Evolutionary conservation across 2,888 invertebrate species (phyloP).

Genomic region (Atethmia centrago): DNA sequence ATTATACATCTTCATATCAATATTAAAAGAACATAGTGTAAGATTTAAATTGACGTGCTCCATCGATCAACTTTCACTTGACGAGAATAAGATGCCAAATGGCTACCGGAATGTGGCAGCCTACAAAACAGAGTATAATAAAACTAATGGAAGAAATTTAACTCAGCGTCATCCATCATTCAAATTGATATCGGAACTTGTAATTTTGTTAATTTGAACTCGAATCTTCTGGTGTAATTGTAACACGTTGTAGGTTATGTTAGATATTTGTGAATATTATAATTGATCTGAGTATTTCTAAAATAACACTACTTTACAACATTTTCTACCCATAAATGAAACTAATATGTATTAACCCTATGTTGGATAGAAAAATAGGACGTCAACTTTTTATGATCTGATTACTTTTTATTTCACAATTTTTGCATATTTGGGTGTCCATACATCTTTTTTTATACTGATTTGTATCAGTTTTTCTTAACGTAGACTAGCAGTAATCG

Average conservation of each 20-base stretch:
- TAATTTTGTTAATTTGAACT: conserved; percentile 51
- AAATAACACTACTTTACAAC: too few species aligned
- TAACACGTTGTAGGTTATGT: conserved; percentile 20
- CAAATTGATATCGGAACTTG: conserved; percentile 60
- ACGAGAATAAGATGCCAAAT: conserved; percentile 66
- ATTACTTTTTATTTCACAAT: too few species aligned
- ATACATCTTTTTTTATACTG: too few species aligned
- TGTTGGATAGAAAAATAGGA: too few species aligned
- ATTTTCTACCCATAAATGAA: too few species aligned
- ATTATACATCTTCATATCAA: conserved; percentile 18
- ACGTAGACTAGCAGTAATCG: too few species aligned
- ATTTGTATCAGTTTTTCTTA: too few species aligned
- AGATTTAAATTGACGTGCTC: conserved; percentile 61
- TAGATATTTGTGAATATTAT: conserved; percentile 4
- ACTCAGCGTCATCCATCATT: conserved; percentile 59
- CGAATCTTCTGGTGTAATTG: conserved; percentile 33
- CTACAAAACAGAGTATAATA: conserved; percentile 69
- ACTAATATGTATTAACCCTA: too few species aligned
- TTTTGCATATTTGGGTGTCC: too few species aligned
- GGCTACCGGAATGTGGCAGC: conserved; percentile 75
- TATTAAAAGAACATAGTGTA: conserved; percentile 54
- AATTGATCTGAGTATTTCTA: conserved; percentile 1
- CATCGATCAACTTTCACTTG: conserved; percentile 82
- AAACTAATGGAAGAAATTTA: conserved; percentile 68
- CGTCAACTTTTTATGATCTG: too few species aligned